Conservation (phyloP, 2,888 invertebrate genomes). For the Cremastinae sp. region DNA sequence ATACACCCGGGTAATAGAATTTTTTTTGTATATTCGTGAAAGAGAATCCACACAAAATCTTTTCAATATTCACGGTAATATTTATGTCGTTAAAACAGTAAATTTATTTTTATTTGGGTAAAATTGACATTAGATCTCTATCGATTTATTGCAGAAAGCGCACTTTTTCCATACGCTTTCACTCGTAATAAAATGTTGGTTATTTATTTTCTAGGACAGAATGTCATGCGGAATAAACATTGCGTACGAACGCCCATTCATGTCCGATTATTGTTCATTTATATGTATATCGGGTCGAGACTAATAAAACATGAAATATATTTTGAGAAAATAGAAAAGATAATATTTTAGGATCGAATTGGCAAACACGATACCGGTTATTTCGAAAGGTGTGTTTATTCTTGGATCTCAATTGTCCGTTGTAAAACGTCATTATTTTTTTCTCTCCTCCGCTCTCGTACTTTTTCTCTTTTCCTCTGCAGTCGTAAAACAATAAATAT, state of each 20-base stretch:
- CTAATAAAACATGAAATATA: slow-evolving; percentile 27
- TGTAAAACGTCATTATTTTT: slow-evolving; percentile 68
- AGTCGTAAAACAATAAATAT: slow-evolving; percentile 67
- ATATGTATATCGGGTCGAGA: not conserved
- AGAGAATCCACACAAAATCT: no score
- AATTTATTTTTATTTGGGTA: slow-evolving; percentile 2
- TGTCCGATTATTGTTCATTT: slow-evolving; percentile 22
- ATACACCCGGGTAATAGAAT: no score
- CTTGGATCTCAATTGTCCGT: slow-evolving; percentile 40
- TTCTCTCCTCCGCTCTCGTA: slow-evolving; percentile 1
- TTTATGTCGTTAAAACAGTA: not conserved
- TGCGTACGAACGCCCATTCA: slow-evolving; percentile 1
- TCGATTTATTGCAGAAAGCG: not conserved
- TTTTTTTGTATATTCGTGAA: no score
- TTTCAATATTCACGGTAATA: not conserved
- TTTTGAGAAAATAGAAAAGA: slow-evolving; percentile 29
- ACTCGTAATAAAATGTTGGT: slow-evolving; percentile 28
- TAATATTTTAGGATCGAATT: slow-evolving; percentile 24
- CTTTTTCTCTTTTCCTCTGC: slow-evolving; percentile 3
- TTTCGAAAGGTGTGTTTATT: slow-evolving; percentile 20
- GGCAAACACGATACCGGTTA: slow-evolving; percentile 14
- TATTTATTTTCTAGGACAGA: slow-evolving; percentile 19
- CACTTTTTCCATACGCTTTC: not conserved
- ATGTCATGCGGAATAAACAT: not conserved
- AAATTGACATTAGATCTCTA: no score